Evolutionary conservation across 2,113 vertebrate genomes (phyloP).

Genomic region (Ameiurus melas): DNA sequence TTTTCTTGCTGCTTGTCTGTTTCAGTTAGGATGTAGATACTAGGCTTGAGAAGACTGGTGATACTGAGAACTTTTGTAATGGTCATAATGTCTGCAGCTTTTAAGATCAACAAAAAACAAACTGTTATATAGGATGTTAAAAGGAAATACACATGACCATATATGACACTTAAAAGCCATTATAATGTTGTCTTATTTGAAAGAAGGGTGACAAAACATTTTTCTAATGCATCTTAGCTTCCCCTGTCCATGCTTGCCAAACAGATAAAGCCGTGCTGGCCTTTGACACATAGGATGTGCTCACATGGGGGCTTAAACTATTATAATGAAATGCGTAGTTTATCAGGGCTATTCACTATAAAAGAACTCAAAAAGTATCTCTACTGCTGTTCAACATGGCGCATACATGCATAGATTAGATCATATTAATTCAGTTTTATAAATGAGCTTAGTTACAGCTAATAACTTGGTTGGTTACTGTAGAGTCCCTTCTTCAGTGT

Average conservation of each 20-base stretch:
- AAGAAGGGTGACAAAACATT: not conserved
- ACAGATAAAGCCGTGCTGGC: not conserved
- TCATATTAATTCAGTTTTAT: not conserved
- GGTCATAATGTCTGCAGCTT: not conserved
- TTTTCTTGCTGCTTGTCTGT: not conserved
- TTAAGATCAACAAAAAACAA: not conserved
- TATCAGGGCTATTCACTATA: not conserved
- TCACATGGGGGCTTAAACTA: not conserved
- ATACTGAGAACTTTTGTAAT: not conserved
- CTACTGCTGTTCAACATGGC: not conserved
- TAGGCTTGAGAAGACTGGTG: not conserved
- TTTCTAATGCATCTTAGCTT: not conserved
- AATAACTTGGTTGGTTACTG: not conserved
- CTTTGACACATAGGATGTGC: not conserved
- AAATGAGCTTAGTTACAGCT: not conserved
- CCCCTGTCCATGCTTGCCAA: not conserved
- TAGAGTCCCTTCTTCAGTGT: not conserved
- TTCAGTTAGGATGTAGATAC: not conserved
- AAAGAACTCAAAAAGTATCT: not conserved
- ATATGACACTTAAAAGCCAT: not conserved
- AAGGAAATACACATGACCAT: too few relatives aligned
- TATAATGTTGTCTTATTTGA: not conserved
- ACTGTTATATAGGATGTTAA: not conserved
- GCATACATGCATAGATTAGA: not conserved
- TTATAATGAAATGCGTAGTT: not conserved